Conservation (phyloP, 2,797 vertebrate genomes). For the Alca torda region DNA sequence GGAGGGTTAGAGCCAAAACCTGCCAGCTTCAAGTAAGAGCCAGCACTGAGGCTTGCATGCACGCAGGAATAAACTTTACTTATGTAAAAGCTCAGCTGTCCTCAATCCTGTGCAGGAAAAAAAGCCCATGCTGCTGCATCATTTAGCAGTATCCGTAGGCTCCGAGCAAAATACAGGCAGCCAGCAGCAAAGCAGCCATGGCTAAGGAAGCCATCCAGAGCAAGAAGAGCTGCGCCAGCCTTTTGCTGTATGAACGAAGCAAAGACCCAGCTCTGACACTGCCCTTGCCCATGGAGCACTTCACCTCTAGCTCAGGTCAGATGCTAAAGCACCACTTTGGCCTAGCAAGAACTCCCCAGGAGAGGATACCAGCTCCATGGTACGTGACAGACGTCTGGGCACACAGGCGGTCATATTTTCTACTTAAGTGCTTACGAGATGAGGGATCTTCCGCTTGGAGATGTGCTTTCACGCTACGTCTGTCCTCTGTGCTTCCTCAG, state of each 20-base stretch:
- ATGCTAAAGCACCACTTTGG: neutral
- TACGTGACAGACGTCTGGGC: neutral
- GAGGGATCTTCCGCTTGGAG: neutral
- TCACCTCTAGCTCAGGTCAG: neutral
- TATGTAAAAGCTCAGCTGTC: conserved; percentile 11
- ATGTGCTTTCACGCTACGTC: rapidly evolving
- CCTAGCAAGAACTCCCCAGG: neutral
- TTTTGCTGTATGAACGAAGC: neutral
- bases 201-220: neutral
- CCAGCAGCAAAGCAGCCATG: neutral
- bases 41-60: neutral
- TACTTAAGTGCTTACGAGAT: neutral
- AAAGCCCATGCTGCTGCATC: neutral
- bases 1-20: neutral
- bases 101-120: neutral
- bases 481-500: neutral
- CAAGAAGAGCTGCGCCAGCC: neutral
- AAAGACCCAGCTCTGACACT: neutral
- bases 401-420: neutral
- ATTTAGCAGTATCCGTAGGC: neutral
- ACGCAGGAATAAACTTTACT: neutral
- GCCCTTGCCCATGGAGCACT: neutral
- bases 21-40: neutral
- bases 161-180: neutral
- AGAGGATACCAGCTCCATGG: neutral